phyloP scores from a whole-genome alignment of 2,797 vertebrate species.

The Phoxinus dragarum region DNA sequence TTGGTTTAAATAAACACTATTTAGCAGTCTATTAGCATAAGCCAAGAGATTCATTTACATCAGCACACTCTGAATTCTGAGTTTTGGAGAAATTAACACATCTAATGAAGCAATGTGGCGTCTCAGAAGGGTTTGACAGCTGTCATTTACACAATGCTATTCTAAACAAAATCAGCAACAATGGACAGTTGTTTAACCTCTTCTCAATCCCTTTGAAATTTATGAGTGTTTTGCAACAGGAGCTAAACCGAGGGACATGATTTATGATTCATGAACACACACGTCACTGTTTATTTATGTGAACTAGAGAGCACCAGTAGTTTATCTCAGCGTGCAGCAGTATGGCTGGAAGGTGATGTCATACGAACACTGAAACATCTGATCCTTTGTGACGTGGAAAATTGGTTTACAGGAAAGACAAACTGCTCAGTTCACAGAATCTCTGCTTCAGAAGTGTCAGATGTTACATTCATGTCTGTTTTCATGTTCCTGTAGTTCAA shows the following conservation, averaged over 20 bases:
- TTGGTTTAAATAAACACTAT: not conserved
- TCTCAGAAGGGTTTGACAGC: constrained; percentile 45
- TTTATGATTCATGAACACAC: constrained; percentile 59
- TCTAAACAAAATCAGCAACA: constrained; percentile 33
- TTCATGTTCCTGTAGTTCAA: not conserved
- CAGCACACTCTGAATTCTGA: not conserved
- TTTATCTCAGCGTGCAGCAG: constrained; percentile 36
- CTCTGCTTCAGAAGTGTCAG: not conserved
- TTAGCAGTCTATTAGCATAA: constrained; percentile 4
- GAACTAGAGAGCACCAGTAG: constrained; percentile 31
- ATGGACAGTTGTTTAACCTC: constrained; percentile 10
- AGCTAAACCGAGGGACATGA: constrained; percentile 51
- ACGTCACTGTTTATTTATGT: constrained; percentile 62
- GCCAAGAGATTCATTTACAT: constrained; percentile 21
- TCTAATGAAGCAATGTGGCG: constrained; percentile 41
- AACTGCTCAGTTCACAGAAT: not conserved
- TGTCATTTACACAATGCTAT: constrained; percentile 38
- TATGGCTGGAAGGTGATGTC: constrained; percentile 56
- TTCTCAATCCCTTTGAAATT: constrained; percentile 50
- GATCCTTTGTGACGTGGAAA: constrained; percentile 26
- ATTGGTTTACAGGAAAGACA: constrained; percentile 5
- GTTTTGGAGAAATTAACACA: constrained; percentile 40
- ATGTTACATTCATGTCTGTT: not conserved
- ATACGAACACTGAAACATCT: constrained; percentile 44
- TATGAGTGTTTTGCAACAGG: constrained; percentile 60